phyloP scores from a whole-genome alignment of 2,797 vertebrate genomes.

The Eurystomus glaucurus region DNA sequence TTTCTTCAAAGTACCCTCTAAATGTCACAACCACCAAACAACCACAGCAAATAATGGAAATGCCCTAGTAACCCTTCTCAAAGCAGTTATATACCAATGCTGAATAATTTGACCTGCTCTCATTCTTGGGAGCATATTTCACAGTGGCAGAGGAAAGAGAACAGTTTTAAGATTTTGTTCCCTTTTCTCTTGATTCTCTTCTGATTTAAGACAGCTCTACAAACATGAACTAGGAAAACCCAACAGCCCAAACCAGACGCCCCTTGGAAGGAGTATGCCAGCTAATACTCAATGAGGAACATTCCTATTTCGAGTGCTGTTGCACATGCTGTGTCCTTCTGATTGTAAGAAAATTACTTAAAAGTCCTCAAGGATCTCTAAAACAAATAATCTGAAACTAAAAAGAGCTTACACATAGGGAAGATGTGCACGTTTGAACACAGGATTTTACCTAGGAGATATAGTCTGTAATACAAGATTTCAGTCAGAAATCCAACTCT shows the following conservation, averaged over 20 bases:
- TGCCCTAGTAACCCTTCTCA: constrained; percentile 54
- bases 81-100: not conserved
- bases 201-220: not conserved
- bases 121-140: constrained; percentile 38
- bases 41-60: constrained; percentile 67
- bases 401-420: not conserved
- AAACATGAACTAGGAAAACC: not conserved
- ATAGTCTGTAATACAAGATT: not conserved
- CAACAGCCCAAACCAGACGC: not conserved
- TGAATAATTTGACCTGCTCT: constrained; percentile 50
- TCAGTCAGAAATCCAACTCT: not conserved
- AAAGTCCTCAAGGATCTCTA: constrained; percentile 7
- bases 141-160: not conserved
- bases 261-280: not conserved
- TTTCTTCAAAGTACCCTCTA: constrained; percentile 71
- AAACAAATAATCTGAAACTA: not conserved
- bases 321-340: not conserved
- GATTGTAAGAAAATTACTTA: constrained; percentile 27
- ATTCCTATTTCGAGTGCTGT: not conserved
- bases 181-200: constrained; percentile 47
- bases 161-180: constrained; percentile 19
- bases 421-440: not conserved
- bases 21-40: constrained; percentile 65
- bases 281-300: not conserved
- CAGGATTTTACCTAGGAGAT: not conserved